Evolutionary conservation across 1,140 invertebrate genomes (phyloP), one percentile per base, ranked within the genome.

Genomic region (Catajapyx aquilonaris): DNA sequence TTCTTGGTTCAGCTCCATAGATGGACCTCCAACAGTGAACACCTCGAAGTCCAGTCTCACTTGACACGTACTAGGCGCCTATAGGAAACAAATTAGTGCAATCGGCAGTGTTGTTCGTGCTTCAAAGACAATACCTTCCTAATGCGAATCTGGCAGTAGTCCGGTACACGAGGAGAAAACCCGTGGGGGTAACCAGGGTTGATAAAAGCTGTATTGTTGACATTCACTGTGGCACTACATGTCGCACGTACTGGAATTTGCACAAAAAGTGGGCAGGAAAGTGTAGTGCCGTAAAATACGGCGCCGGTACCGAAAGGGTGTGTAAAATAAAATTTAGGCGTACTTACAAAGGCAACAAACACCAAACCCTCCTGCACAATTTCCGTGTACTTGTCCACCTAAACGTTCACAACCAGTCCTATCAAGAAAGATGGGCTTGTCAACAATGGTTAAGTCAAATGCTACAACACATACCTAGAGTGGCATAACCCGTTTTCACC

Each of bases 301-400:
- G n/a, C n/a, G n/a, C n/a, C n/a, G n/a, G n/a, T n/a, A n/a, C n/a
- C n/a, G n/a, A n/a, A n/a, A n/a, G n/a, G n/a, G n/a, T n/a, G n/a
- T n/a, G n/a, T n/a, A n/a, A n/a, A n/a, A n/a, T n/a, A n/a, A n/a
- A n/a, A n/a, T n/a, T n/a, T n/a, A n/a, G n/a, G n/a, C n/a, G n/a
- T 22, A 60, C 70, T 68, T 56, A 79, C 76, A 74, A 10, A 76
- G 56, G 49, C 76, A 81, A 49, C 76, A 81, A n/a, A 73, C 62
- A 3, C 74, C 75, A 46, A 70, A 79, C 18, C 76, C 77, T 36
- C 68, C 71, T 1, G 76, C 77, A 48, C 81, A 86, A 34, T 71
- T 60, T 11, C 80, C 81, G 42, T 68, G 74, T 2, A 69, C 59
- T 0, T 68, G 59, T n/a, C 80, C 80, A 5, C 72, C 71, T n/a